Percentiles rank a stretch among this genome's conserved stretches.
Conservation (phyloP, 1,140 invertebrate genomes). For the Uloborus diversus region DNA sequence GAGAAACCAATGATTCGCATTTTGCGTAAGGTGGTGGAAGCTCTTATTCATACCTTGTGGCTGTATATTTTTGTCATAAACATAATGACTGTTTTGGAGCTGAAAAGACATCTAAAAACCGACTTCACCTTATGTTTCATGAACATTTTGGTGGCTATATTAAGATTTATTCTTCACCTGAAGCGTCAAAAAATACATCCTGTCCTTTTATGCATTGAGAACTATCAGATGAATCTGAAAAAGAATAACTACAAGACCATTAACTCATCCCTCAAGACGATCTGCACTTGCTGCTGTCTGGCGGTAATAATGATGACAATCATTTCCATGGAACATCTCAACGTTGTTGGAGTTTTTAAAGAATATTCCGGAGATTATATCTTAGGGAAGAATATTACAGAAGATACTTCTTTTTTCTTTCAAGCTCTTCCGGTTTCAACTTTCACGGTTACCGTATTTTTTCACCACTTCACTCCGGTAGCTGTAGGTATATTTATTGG, state of each 20-base stretch:
- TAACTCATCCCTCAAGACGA: background rate
- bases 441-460: background rate
- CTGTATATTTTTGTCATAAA: constrained; percentile 6
- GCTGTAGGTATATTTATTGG: background rate
- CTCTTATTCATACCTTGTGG: constrained; percentile 10
- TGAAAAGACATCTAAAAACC: background rate
- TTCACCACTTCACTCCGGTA: constrained; percentile 21
- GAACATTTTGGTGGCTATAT: constrained; percentile 4
- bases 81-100: background rate
- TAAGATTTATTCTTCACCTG: constrained; percentile 10
- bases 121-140: constrained; percentile 15
- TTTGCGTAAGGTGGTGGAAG: background rate
- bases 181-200: constrained; percentile 3
- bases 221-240: background rate
- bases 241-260: constrained; percentile 12
- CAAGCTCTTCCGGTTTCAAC: background rate
- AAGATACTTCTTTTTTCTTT: background rate
- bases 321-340: constrained; percentile 1
- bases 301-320: background rate
- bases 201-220: background rate
- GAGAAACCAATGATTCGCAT: background rate
- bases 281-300: background rate
- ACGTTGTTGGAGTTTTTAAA: background rate
- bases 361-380: background rate
- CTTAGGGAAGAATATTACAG: background rate